Percentiles rank a stretch among this genome's conserved stretches.
Conservation (phyloP, 2,888 invertebrate genomes). For the Cheiracanthium punctorium region DNA sequence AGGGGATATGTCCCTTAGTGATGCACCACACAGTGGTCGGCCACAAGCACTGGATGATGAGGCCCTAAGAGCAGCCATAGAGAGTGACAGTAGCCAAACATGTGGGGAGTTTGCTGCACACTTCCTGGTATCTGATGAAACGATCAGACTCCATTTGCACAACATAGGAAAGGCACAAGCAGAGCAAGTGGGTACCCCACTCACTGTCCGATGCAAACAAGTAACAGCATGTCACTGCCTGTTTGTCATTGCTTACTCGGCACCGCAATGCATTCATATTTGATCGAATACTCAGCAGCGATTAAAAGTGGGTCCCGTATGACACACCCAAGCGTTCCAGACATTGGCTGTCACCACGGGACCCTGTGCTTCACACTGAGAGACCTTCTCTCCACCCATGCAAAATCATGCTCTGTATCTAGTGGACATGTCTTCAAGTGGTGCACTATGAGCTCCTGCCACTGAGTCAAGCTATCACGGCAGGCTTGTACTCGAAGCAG, state of each 20-base stretch:
- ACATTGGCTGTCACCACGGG: too few species aligned
- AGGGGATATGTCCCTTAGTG: not conserved
- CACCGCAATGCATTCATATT: too few species aligned
- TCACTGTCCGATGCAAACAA: not conserved
- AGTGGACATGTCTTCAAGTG: not conserved
- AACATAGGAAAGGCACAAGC: not conserved
- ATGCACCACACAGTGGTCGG: not conserved
- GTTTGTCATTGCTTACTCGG: not conserved
- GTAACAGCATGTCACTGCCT: not conserved
- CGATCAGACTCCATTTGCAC: too few species aligned
- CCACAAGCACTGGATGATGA: not conserved
- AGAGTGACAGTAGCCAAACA: not conserved
- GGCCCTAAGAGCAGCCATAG: not conserved
- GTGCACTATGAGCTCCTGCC: not conserved
- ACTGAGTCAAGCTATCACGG: not conserved
- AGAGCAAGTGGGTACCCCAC: not conserved
- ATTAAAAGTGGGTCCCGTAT: too few species aligned
- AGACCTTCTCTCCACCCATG: not conserved
- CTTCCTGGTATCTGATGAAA: not conserved
- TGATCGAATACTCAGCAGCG: too few species aligned
- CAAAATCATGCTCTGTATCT: not conserved
- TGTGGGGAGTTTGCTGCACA: not conserved
- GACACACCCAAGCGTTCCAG: not conserved
- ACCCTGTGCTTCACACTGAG: not conserved
- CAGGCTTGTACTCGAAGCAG: not conserved